Base-by-base conservation (phyloP, 2,888 invertebrate genomes). In the Drosophila flavopinicola region DNA sequence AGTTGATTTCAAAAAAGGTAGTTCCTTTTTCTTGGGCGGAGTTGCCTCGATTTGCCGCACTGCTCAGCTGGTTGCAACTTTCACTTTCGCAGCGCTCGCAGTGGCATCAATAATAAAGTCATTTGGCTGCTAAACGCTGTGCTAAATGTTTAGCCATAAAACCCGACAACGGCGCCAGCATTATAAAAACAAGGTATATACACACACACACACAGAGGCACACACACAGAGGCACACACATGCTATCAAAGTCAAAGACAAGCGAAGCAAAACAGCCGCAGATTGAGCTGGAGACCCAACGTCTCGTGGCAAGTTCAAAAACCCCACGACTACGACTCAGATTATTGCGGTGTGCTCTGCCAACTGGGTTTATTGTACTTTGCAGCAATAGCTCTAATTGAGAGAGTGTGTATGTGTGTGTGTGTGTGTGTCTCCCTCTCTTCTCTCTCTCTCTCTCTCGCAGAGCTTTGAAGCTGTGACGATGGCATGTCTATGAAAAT, bases 331-430 rank as follows among this genome's bases (percentile, higher is more conserved):
- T 53, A 38, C 61, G 13, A 44, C 48, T 42, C 54, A 41, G 37
- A 29, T 48, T 64, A 54, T 49, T 58, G 33, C 58, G 44, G 58
- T 33, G 23, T 41, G 48, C 60, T 66, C 58, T 59, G 77, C 77
- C 65, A 75, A 80, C 78, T 85, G 75, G 66, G 83, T 84, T 82
- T 84, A 83, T 83, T 84, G 83, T 85, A 84, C 83, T 79, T 77
- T 71, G 57, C 56, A 56, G 57, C 67, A 27, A 20, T n/a, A 75
- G 71, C 60, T 79, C 79, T 77, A 80, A 80, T 79, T 80, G 79
- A 56, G 53, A 49, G 11, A 15, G 48, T 53, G 52, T 58, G 38
- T 61, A 47, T 66, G 41, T 45, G 23, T 39, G 33, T 37, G 11
- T 30, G 57, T 57, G 53, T 52, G 48, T 60, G 49, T 49, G 42